Conservation (phyloP, 2,888 invertebrate genomes). For the Cheilosia pagana region DNA sequence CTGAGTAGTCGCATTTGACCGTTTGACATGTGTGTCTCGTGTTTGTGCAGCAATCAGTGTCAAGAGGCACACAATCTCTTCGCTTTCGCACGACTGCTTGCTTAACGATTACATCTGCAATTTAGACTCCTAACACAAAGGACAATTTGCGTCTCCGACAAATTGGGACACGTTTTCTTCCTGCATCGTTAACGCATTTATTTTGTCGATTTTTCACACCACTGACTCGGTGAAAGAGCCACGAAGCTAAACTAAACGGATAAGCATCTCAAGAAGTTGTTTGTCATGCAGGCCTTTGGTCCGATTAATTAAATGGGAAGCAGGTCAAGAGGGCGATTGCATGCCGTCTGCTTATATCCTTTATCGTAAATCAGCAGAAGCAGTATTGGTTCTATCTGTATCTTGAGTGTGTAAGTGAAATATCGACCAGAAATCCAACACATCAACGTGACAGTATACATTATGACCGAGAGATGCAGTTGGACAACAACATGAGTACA, state of each 20-base stretch:
- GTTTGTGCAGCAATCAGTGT: too few relatives aligned
- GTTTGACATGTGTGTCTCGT: too few relatives aligned
- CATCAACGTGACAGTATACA: conserved; percentile 32
- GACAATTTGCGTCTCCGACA: not conserved
- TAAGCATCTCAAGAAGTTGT: not conserved
- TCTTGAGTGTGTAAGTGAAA: not conserved
- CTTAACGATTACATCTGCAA: not conserved
- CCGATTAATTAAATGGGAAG: conserved; percentile 7
- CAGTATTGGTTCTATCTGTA: not conserved
- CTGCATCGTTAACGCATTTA: not conserved
- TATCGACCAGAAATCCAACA: conserved; percentile 11
- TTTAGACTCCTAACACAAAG: not conserved
- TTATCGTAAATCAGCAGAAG: conserved; percentile 13
- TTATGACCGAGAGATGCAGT: conserved; percentile 13
- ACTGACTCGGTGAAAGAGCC: not conserved
- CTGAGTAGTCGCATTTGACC: not conserved
- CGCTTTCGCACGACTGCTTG: not conserved
- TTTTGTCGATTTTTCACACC: not conserved
- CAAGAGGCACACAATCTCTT: not conserved
- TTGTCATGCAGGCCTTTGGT: not conserved
- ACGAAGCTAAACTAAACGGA: conserved; percentile 9
- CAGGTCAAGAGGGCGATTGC: conserved; percentile 17
- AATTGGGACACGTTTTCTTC: not conserved
- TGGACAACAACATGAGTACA: conserved; percentile 9
- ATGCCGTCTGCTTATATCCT: not conserved